phyloP scores from a whole-genome alignment of 2,113 vertebrate species.

The Cichladusa arquata region DNA sequence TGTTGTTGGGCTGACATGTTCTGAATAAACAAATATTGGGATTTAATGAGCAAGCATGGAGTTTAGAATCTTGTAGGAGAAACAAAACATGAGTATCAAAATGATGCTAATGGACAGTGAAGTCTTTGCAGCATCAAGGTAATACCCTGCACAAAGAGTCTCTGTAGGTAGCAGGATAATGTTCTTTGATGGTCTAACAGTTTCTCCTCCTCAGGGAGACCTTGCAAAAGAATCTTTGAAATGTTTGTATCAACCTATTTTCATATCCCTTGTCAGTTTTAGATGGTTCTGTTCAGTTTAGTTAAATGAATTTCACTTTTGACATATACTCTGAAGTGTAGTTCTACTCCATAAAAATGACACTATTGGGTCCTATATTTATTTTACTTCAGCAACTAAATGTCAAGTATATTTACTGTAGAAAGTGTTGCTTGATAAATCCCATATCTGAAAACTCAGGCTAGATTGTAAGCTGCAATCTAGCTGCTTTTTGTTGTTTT shows the following conservation, averaged over 20 bases:
- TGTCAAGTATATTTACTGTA: constrained; percentile 24
- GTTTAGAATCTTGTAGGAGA: background rate
- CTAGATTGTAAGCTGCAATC: background rate
- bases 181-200: background rate
- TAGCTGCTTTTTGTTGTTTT: background rate
- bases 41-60: background rate
- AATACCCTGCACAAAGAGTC: background rate
- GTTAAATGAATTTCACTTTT: constrained; percentile 50
- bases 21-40: constrained; percentile 8
- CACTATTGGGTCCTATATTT: constrained; percentile 41
- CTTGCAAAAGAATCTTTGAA: background rate
- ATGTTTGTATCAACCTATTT: constrained; percentile 22
- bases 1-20: background rate
- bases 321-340: background rate
- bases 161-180: background rate
- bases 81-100: background rate
- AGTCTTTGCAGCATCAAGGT: background rate
- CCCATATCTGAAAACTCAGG: background rate
- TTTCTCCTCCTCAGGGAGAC: background rate
- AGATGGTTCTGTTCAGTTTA: constrained; percentile 40
- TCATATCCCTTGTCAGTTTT: constrained; percentile 28
- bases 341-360: constrained; percentile 30
- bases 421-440: constrained; percentile 33
- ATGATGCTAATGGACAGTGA: background rate
- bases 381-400: constrained; percentile 30